Percentiles rank a stretch among this genome's conserved stretches.
Conservation (phyloP, 2,113 vertebrate genomes). For the Pagrus major region DNA sequence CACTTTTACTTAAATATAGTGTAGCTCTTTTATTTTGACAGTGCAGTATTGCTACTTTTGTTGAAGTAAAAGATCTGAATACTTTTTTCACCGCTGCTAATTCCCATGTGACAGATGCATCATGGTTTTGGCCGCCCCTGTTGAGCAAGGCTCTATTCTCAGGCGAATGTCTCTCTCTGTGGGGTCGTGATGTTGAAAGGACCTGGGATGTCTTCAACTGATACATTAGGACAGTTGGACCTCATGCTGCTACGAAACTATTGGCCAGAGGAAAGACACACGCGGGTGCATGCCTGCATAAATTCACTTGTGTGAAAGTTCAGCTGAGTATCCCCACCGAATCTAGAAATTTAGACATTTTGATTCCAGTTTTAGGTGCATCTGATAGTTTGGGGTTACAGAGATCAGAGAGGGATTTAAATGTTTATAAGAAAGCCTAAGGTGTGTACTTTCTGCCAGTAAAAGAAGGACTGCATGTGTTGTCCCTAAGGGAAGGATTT, state of each 20-base stretch:
- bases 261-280: slow-evolving; percentile 25
- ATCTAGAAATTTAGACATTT: not conserved
- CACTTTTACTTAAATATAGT: too few species aligned
- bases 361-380: not conserved
- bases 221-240: slow-evolving; percentile 50
- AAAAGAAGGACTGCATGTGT: slow-evolving; percentile 20
- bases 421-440: not conserved
- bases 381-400: not conserved
- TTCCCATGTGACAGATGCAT: slow-evolving; percentile 30
- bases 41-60: too few species aligned
- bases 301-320: not conserved
- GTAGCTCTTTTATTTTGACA: too few species aligned
- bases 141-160: slow-evolving; percentile 34
- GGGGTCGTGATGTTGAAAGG: slow-evolving; percentile 41
- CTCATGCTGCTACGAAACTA: slow-evolving; percentile 51
- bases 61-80: too few species aligned
- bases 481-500: slow-evolving; percentile 60
- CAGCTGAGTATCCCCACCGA: not conserved
- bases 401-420: not conserved
- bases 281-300: slow-evolving; percentile 11
- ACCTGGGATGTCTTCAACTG: slow-evolving; percentile 40
- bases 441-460: not conserved
- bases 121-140: slow-evolving; percentile 25
- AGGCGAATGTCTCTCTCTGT: slow-evolving; percentile 37
- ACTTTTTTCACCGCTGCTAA: too few species aligned